Percentiles rank a stretch among this genome's conserved stretches.
Conservation (phyloP, 2,113 vertebrate genomes). For the Nibea coibor region DNA sequence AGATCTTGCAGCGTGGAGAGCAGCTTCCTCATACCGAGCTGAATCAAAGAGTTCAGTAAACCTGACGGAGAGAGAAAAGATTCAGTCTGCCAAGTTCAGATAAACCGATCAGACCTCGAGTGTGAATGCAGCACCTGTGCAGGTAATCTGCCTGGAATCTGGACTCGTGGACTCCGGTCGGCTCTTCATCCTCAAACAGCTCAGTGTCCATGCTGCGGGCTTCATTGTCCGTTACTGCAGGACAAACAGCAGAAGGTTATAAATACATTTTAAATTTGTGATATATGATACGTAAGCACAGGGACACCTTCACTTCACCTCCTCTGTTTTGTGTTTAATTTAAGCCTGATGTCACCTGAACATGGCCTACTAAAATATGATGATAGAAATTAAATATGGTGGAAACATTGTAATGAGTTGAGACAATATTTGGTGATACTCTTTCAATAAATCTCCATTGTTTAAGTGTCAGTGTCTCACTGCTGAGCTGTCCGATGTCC, state of each 20-base stretch:
- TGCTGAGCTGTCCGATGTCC: slow-evolving; percentile 33
- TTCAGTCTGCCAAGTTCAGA: not conserved
- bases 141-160: slow-evolving; percentile 74
- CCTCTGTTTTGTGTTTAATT: not conserved
- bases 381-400: not conserved
- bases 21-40: slow-evolving; percentile 82
- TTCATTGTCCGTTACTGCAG: slow-evolving; percentile 54
- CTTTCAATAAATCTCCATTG: no score
- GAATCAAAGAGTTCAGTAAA: slow-evolving; percentile 83
- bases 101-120: not conserved
- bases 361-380: not conserved
- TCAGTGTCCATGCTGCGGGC: slow-evolving; percentile 35
- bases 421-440: not conserved
- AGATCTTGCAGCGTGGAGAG: slow-evolving; percentile 79
- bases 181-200: slow-evolving; percentile 74
- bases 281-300: not conserved
- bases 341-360: not conserved
- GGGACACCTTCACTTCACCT: not conserved
- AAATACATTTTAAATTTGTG: not conserved
- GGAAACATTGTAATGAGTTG: not conserved
- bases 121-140: slow-evolving; percentile 75
- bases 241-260: not conserved
- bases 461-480: slow-evolving; percentile 44
- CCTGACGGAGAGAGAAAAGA: slow-evolving; percentile 57
- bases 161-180: slow-evolving; percentile 67